Evolutionary conservation across 2,888 invertebrate genomes (phyloP), one percentile per base, ranked within the genome.

Genomic region (Andrena camellia): DNA sequence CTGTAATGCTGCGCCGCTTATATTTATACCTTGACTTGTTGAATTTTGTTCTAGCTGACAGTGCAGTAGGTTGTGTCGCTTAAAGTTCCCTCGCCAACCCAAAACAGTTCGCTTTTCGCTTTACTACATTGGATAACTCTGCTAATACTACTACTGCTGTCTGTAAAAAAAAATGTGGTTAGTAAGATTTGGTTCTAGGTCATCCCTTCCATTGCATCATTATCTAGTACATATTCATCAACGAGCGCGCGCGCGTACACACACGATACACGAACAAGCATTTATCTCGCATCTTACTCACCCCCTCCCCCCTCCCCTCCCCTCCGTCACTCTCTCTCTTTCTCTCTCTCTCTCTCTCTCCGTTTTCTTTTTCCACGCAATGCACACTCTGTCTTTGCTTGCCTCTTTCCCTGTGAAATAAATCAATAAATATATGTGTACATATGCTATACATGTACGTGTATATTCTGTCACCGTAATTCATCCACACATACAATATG

Each of bases 21-120:
- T 84, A 85, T 81, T 85, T 81, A 85, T 84, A 83, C 75, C 71
- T 87, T 88, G 87, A 72, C 26, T 54, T 72, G 87, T 92, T 92
- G 90, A 92, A 88, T 92, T 92, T 93, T 93, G 91, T 92, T 93
- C 90, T 92, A 92, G 93, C 92, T 91, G 91, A 91, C 93, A 92
- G 91, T 92, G 92, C 92, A 91, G 84, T 93, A 92, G 92, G 90
- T 93, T 93, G 91, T 93, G 90, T 91, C 91, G 93, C 93, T 93
- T 93, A 91, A 91, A 84, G 89, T 92, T 90, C 88, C 90, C 90
- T 86, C 91, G 91, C 90, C 91, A 90, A 91, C 88, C 89, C 89
- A 78, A 90, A 88, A 89, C 88, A 86, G 90, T 90, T 90, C 90
- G 93, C 93, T 93, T 93, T 91, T 90, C 91, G 91, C 91, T 92